A percentile compares a stretch with the other conserved stretches of the same genome.
phyloP scores from a whole-genome alignment of 2,797 vertebrate species.

The Yasuhikotakia modesta region DNA sequence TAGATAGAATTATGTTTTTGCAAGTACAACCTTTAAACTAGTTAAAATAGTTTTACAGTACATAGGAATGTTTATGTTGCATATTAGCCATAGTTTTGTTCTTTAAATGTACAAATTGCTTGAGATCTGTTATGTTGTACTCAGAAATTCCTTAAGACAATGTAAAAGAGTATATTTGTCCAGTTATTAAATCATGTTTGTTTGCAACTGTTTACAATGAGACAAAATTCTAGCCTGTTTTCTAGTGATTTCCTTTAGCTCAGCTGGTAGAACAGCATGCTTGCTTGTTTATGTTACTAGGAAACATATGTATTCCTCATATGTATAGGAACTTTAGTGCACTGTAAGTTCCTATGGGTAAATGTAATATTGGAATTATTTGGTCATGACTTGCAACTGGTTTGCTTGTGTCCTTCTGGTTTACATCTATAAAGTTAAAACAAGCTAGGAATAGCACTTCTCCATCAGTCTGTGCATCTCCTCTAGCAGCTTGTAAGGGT shows the following conservation, averaged over 20 bases:
- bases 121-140: not conserved
- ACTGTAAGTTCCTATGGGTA: no score
- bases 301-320: no score
- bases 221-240: no score
- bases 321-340: no score
- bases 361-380: no score
- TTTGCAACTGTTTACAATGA: no score
- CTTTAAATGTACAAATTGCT: not conserved
- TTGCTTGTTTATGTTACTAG: no score
- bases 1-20: slow-evolving; percentile 5
- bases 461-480: slow-evolving; percentile 38
- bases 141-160: not conserved
- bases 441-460: slow-evolving; percentile 23
- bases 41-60: not conserved
- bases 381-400: no score
- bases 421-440: not conserved
- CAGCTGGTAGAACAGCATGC: no score
- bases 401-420: slow-evolving; percentile 1
- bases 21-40: not conserved
- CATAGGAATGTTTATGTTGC: not conserved
- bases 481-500: slow-evolving; percentile 64
- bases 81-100: not conserved
- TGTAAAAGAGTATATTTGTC: no score
- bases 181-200: no score
- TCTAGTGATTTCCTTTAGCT: no score